A percentile compares a stretch with the other conserved stretches of the same genome.
Conservation (phyloP, 2,797 vertebrate species). For the Acestrorhynchus altus region DNA sequence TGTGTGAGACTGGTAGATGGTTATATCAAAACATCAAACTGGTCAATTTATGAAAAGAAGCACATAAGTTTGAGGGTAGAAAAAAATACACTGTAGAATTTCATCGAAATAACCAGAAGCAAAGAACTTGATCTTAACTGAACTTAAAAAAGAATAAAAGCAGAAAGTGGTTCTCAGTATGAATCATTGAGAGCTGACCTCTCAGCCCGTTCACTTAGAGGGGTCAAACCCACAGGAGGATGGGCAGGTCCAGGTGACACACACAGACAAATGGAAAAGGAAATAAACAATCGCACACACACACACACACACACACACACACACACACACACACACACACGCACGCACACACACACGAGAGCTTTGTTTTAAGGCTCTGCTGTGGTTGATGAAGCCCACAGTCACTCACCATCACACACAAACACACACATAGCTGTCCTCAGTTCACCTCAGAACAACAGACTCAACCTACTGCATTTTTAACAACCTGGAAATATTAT, state of each 20-base stretch:
- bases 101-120: slow-evolving; percentile 13
- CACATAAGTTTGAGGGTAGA: not conserved
- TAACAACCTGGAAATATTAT: slow-evolving; percentile 67
- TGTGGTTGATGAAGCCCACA: too few relatives aligned
- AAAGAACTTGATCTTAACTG: not conserved
- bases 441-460: slow-evolving; percentile 49
- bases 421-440: slow-evolving; percentile 39
- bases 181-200: not conserved
- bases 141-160: not conserved
- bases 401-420: not conserved
- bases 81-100: slow-evolving; percentile 24
- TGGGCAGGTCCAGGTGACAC: not conserved
- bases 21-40: too few relatives aligned
- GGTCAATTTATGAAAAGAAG: too few relatives aligned
- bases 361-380: too few relatives aligned
- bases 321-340: not conserved
- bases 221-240: not conserved
- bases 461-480: slow-evolving; percentile 67
- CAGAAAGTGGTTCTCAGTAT: not conserved
- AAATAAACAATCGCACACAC: too few relatives aligned
- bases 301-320: not conserved
- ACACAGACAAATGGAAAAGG: too few relatives aligned
- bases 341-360: not conserved
- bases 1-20: too few relatives aligned
- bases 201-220: not conserved